Base-by-base conservation (phyloP, 23 tunicate genomes). In the Ascidia mentula region DNA sequence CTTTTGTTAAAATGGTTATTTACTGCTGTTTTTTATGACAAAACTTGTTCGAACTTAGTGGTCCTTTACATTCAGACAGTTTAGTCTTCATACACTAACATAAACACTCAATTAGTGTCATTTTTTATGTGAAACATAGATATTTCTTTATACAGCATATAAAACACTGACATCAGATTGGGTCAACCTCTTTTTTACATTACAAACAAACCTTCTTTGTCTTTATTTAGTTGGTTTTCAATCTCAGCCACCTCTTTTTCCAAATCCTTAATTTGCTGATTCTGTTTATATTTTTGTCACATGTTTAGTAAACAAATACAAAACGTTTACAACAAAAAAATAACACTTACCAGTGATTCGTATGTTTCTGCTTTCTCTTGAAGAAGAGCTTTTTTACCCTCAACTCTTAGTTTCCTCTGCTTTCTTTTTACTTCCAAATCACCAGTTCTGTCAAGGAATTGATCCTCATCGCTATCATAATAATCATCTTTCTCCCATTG, bases 381-480 rank as follows among this genome's bases (percentile, higher is more conserved):
- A 0, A 13, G 32, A 6, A 46, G 46, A 20, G 72, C 61, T 71
- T 74, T 83, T 45, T 80, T 80, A 15, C 46, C 78, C 18, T 86
- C 88, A 17, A 77, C 45, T 65, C 92, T 87, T 32, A 69, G 31
- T 74, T 81, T 87, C 35, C 95, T 71, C 74, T 78, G 74, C 40
- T 79, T 72, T 38, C 99, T 42, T 61, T 89, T 89, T 40, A 45
- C 70, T 18, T 95, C 99, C 53, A 95, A 78, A 22, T 95, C 95
- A 2, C 99, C 99, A 34, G 99, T 95, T 39, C 99, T 74, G 65
- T 95, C 99, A 60, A 77, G 45, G 69, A 40, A 95, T 35, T 82
- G 81, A 72, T 95, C 99, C 73, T 95, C 99, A 69, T 89, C 99
- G 34, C 95, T 89, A 72, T 95, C 99, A 65, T 95, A 95, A 42